Percentiles rank a stretch among this genome's conserved stretches.
These are phyloP conservation scores for Ylistrum balloti DNA, from an alignment of 1,140 invertebrate genomes.

Conservation along the genomic window DNA sequence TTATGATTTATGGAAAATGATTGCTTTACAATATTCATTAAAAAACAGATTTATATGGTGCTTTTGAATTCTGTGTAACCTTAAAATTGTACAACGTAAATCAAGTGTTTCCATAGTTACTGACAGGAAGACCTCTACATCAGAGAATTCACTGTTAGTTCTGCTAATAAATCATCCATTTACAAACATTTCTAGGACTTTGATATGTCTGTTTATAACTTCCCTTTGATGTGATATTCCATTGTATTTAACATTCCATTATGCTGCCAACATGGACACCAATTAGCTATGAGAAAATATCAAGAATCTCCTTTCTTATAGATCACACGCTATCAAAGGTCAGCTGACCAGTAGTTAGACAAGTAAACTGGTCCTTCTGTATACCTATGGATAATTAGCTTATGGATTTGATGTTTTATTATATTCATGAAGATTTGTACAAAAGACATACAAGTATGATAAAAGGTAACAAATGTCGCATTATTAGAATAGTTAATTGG, in stretches of 20 bases:
- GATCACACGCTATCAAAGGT: too few species aligned
- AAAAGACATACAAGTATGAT: too few species aligned
- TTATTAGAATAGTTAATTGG: too few species aligned
- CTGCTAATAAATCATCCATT: conserved; percentile 14
- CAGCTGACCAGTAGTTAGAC: too few species aligned
- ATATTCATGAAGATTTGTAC: too few species aligned
- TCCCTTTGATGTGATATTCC: neutral
- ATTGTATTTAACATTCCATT: neutral
- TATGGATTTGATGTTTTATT: too few species aligned
- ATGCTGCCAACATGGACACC: neutral
- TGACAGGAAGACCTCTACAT: neutral
- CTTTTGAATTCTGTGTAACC: neutral
- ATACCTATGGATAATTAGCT: neutral
- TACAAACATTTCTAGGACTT: neutral
- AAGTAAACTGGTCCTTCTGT: too few species aligned
- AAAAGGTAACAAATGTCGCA: too few species aligned
- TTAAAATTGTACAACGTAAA: neutral
- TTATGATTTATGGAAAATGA: neutral
- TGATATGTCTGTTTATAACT: neutral
- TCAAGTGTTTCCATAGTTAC: neutral
- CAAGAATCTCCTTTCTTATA: neutral
- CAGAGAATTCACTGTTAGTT: neutral
- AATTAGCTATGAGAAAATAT: neutral
- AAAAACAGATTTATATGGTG: too few species aligned
- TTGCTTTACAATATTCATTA: neutral